Conservation (phyloP, 2,113 vertebrate species). For the Indicator indicator region DNA sequence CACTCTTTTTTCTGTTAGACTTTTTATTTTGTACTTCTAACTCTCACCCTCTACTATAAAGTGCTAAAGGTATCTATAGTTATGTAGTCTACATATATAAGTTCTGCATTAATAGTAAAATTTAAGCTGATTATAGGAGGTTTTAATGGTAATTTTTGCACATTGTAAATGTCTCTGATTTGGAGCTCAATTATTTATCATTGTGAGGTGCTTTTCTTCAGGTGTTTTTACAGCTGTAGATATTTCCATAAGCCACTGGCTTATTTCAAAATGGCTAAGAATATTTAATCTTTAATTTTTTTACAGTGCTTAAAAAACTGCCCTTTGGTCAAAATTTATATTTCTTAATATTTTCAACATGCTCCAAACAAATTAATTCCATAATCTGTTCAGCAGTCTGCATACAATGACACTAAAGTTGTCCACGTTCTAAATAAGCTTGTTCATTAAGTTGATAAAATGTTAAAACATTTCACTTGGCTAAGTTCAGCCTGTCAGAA, state of each 20-base stretch:
- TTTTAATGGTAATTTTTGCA: neutral
- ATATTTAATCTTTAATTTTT: neutral
- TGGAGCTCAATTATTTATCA: neutral
- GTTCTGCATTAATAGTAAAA: neutral
- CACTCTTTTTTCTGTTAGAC: constrained; percentile 60
- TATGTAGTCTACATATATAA: neutral
- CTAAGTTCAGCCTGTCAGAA: constrained; percentile 67
- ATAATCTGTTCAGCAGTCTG: constrained; percentile 29
- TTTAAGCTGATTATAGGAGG: neutral
- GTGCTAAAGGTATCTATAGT: neutral
- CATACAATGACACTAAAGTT: constrained; percentile 46
- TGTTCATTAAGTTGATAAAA: constrained; percentile 69
- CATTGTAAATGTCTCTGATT: neutral
- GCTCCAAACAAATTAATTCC: constrained; percentile 11
- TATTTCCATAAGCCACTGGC: neutral
- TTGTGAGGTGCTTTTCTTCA: neutral
- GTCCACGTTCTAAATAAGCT: constrained; percentile 64
- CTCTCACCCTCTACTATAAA: neutral
- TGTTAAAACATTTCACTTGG: constrained; percentile 59
- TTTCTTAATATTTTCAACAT: constrained; percentile 8
- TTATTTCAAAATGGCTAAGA: neutral
- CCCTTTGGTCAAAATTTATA: neutral
- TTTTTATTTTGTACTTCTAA: constrained; percentile 42
- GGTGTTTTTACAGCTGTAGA: neutral
- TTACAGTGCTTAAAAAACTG: neutral